Conservation (phyloP, 1,140 invertebrate species). For the Streblospio benedicti region DNA sequence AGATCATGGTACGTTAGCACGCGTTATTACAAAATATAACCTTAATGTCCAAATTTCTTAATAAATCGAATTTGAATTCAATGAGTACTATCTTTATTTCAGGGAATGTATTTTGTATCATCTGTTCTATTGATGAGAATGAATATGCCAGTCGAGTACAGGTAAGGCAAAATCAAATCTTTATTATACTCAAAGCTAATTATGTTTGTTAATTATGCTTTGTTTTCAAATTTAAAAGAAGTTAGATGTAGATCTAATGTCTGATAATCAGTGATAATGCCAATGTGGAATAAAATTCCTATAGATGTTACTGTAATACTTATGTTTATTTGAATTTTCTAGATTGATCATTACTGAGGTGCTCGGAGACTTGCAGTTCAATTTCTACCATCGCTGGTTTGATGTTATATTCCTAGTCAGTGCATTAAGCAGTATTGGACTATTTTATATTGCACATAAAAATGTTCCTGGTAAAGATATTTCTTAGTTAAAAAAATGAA, state of each 20-base stretch:
- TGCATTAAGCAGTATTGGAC: constrained; percentile 88
- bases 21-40: neutral
- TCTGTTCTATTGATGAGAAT: constrained; percentile 95
- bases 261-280: no score
- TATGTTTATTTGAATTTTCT: neutral
- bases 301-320: neutral
- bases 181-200: constrained; percentile 5
- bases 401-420: constrained; percentile 98
- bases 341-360: constrained; percentile 95
- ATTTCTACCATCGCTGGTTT: constrained; percentile 99
- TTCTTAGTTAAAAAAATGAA: no score
- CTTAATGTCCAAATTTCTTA: neutral
- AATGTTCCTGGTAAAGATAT: constrained; percentile 11
- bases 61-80: no score
- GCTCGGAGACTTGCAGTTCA: constrained; percentile 94
- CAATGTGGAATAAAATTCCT: no score
- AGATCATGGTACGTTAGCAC: constrained; percentile 86
- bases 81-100: no score
- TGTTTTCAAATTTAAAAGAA: no score
- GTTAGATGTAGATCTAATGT: no score
- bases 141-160: constrained; percentile 98
- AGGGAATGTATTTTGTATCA: constrained; percentile 99
- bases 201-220: neutral
- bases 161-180: constrained; percentile 41
- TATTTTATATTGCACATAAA: constrained; percentile 73